A percentile compares a stretch with the other conserved stretches of the same genome.
Conservation (phyloP, 2,888 invertebrate genomes). For the Amphimallon solstitiale region DNA sequence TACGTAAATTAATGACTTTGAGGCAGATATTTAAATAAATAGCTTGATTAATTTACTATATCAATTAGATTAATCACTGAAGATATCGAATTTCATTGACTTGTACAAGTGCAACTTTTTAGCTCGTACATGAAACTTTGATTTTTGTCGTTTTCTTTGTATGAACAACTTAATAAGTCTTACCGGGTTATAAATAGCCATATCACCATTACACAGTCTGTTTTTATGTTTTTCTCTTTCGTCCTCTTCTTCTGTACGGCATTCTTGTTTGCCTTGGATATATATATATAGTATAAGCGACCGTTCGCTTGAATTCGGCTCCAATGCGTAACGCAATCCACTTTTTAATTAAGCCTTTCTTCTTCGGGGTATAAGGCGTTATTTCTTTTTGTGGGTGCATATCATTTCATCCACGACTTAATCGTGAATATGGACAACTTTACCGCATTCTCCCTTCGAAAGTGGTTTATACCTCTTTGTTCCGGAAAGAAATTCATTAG, state of each 20-base stretch:
- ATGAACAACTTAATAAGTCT: conserved; percentile 28
- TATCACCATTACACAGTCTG: conserved; percentile 20
- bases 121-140: not conserved
- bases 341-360: no score
- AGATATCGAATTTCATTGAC: conserved; percentile 22
- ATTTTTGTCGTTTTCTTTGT: not conserved
- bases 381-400: no score
- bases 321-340: no score
- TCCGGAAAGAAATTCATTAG: no score
- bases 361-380: no score
- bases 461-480: no score
- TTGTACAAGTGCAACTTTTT: not conserved
- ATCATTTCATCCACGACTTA: no score
- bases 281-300: no score
- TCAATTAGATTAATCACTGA: conserved; percentile 22
- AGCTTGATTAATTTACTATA: conserved; percentile 13
- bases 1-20: no score
- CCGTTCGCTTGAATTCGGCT: no score
- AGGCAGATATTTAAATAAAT: not conserved
- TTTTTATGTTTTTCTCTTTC: conserved; percentile 16
- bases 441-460: no score
- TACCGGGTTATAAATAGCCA: conserved; percentile 18
- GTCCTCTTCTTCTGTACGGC: not conserved
- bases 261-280: not conserved
- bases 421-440: no score